Conservation (phyloP, 2,888 invertebrate genomes). For the Choristoneura rosaceana region DNA sequence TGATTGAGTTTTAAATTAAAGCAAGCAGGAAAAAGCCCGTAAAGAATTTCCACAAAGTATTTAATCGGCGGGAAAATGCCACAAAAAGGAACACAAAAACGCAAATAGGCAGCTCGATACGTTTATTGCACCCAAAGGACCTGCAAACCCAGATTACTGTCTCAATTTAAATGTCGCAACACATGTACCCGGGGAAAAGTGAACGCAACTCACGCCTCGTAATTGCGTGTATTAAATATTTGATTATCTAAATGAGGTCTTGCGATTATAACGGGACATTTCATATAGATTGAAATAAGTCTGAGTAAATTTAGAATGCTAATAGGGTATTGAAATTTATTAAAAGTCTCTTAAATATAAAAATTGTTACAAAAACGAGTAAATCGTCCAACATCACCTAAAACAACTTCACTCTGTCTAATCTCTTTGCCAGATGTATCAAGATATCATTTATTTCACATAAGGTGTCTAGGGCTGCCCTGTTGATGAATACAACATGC, state of each 20-base stretch:
- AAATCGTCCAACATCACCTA: too few species aligned
- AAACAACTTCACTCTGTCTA: too few species aligned
- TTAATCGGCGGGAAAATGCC: not conserved
- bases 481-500: too few species aligned
- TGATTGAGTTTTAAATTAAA: not conserved
- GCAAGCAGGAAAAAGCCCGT: not conserved
- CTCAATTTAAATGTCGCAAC: slow-evolving; percentile 24
- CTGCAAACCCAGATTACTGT: slow-evolving; percentile 21
- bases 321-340: too few species aligned
- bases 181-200: slow-evolving; percentile 16
- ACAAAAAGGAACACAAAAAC: slow-evolving; percentile 15
- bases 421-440: too few species aligned
- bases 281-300: too few species aligned
- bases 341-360: too few species aligned
- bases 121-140: slow-evolving; percentile 23
- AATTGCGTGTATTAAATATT: slow-evolving; percentile 8
- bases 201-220: slow-evolving; percentile 10
- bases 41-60: not conserved
- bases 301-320: too few species aligned
- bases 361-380: too few species aligned
- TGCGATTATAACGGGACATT: not conserved
- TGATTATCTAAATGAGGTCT: not conserved
- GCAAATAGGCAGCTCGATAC: slow-evolving; percentile 22
- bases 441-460: too few species aligned
- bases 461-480: too few species aligned